These are phyloP conservation scores for Eulemur macaco DNA, from an alignment of 2,113 vertebrate species.

Conservation along the genomic window DNA sequence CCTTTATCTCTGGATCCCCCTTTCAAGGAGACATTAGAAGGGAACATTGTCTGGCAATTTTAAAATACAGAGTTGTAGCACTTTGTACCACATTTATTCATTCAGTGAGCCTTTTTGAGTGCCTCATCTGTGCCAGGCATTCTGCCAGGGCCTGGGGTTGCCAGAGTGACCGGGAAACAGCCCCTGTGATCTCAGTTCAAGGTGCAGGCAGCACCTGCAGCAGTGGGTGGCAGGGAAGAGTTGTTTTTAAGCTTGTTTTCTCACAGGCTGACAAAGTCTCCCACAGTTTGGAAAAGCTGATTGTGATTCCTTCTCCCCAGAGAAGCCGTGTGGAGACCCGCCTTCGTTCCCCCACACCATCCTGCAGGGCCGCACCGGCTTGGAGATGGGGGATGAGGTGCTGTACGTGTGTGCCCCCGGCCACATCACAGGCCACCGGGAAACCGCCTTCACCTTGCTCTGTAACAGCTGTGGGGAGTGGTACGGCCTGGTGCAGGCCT, in stretches of 20 bases:
- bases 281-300: background rate
- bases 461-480: constrained; percentile 97
- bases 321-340: constrained; percentile 91
- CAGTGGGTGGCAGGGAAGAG: background rate
- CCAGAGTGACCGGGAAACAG: background rate
- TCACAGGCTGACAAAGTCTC: background rate
- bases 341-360: constrained; percentile 92
- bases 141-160: background rate
- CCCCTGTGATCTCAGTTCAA: background rate
- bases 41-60: background rate
- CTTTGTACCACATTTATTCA: background rate
- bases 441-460: constrained; percentile 90
- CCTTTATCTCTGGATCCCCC: background rate
- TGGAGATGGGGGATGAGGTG: constrained; percentile 94
- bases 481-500: constrained; percentile 94
- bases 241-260: background rate
- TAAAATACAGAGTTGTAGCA: background rate
- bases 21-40: background rate
- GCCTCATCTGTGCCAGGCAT: background rate
- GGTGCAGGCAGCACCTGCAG: background rate
- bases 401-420: constrained; percentile 91
- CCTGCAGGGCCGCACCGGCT: constrained; percentile 89
- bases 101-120: background rate
- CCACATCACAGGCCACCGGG: constrained; percentile 85
- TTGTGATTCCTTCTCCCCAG: constrained; percentile 79